Evolutionary conservation across 2,888 invertebrate species (phyloP).

Genomic region (Gari tellinella): DNA sequence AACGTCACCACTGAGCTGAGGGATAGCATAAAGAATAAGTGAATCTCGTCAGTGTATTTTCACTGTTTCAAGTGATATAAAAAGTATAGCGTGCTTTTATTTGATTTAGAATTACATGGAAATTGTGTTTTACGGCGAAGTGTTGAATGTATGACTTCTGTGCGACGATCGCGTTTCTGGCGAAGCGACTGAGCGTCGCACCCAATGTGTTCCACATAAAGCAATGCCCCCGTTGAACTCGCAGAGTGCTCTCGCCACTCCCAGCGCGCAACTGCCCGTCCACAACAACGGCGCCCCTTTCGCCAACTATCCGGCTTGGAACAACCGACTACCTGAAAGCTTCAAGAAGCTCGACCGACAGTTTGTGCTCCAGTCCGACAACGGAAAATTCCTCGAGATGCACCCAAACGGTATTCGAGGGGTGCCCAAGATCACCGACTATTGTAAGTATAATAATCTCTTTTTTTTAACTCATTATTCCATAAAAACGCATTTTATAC

Average conservation of each 20-base stretch:
- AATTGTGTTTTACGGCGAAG: no score
- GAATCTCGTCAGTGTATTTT: no score
- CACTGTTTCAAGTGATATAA: no score
- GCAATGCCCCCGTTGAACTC: slow-evolving; percentile 53
- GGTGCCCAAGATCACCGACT: slow-evolving; percentile 41
- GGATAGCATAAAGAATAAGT: no score
- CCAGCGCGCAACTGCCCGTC: slow-evolving; percentile 14
- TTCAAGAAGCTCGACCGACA: slow-evolving; percentile 41
- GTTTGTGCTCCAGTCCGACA: slow-evolving; percentile 22
- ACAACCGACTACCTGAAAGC: slow-evolving; percentile 26
- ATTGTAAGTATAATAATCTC: slow-evolving; percentile 44
- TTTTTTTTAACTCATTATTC: no score
- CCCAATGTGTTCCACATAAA: slow-evolving; percentile 51
- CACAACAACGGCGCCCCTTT: slow-evolving; percentile 5
- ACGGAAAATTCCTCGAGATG: slow-evolving; percentile 50
- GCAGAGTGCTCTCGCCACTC: slow-evolving; percentile 17
- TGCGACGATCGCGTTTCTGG: no score
- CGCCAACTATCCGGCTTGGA: slow-evolving; percentile 20
- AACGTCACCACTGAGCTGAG: no score
- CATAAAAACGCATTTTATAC: no score
- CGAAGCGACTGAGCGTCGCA: slow-evolving; percentile 37
- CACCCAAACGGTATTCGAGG: slow-evolving; percentile 52
- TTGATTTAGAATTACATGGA: slow-evolving; percentile 9
- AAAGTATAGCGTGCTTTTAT: slow-evolving; percentile 3
- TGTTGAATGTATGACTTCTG: slow-evolving; percentile 23